Evolutionary conservation across 2,113 vertebrate species (phyloP).

Genomic region (Rhynchomys soricoides): DNA sequence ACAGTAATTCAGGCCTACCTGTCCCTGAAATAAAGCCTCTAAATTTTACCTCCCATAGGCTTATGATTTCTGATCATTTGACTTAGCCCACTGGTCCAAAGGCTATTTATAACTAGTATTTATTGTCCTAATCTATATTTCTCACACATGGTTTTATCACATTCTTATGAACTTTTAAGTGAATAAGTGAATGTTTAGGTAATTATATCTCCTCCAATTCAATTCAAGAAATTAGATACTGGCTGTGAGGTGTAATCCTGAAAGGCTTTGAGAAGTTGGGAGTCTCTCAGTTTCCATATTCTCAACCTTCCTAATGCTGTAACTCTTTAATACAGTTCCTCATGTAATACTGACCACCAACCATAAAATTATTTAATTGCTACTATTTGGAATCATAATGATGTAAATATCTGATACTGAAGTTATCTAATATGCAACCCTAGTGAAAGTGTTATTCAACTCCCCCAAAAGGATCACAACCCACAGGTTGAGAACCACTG

Average conservation of each 20-base stretch:
- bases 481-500: neutral
- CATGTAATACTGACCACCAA: neutral
- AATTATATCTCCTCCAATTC: neutral
- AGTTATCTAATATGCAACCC: neutral
- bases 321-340: neutral
- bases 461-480: neutral
- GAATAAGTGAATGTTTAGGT: neutral
- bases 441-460: neutral
- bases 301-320: neutral
- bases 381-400: neutral
- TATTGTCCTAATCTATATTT: neutral
- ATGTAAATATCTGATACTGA: neutral
- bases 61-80: neutral
- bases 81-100: neutral
- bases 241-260: neutral
- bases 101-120: neutral
- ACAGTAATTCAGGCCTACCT: neutral
- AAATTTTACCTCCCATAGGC: constrained; percentile 2
- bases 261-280: neutral
- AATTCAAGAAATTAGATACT: constrained; percentile 15
- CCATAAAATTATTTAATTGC: neutral
- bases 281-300: neutral
- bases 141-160: neutral
- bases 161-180: neutral
- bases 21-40: neutral